phyloP scores from a whole-genome alignment of 2,888 invertebrate species.

The Salticus scenicus region DNA sequence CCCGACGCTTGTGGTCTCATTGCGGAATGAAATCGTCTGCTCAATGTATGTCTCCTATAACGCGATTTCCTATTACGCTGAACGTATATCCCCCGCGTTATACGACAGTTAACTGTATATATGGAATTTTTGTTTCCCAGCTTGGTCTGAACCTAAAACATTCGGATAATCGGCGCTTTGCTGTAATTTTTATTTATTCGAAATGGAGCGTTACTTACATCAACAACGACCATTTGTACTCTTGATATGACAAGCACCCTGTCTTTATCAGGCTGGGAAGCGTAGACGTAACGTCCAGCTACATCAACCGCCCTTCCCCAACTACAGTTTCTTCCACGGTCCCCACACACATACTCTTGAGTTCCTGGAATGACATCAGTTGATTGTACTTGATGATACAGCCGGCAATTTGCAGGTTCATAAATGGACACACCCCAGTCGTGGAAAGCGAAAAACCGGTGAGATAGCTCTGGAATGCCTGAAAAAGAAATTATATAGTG shows the following conservation, averaged over 20 bases:
- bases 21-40: no score
- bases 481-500: neutral
- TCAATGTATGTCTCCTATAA: no score
- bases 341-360: constrained; percentile 84
- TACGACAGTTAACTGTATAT: no score
- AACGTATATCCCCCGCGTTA: no score
- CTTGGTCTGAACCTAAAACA: no score
- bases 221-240: constrained; percentile 83
- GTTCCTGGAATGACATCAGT: constrained; percentile 84
- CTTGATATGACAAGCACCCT: constrained; percentile 84
- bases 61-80: no score
- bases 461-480: constrained; percentile 71
- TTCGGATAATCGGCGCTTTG: no score
- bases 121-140: no score
- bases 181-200: no score
- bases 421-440: constrained; percentile 85
- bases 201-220: constrained; percentile 79
- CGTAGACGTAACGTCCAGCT: constrained; percentile 83
- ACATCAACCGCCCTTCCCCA: constrained; percentile 86
- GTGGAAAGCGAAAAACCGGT: constrained; percentile 84
- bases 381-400: constrained; percentile 82
- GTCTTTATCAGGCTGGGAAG: constrained; percentile 83
- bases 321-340: constrained; percentile 81
- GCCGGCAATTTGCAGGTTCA: constrained; percentile 83
- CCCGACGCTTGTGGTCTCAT: no score